Percentiles rank a stretch among this genome's conserved stretches.
phyloP scores from a whole-genome alignment of 92 coral and sea anemone species.

The Paramuricea clavata region DNA sequence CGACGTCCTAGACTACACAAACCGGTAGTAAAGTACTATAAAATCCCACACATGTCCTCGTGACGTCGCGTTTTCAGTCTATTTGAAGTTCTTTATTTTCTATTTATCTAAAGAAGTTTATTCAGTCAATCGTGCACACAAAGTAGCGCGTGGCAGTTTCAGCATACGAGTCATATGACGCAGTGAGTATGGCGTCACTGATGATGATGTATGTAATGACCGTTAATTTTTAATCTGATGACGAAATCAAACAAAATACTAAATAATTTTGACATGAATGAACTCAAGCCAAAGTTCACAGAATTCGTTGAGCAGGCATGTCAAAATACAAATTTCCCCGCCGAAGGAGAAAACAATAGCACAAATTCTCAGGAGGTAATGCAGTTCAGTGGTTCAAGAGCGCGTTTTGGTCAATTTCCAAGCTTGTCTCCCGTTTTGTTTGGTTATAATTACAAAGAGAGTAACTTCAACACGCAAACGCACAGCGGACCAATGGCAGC shows the following conservation, averaged over 20 bases:
- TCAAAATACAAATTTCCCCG: background rate
- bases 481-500: background rate
- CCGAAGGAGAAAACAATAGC: background rate
- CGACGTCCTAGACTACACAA: too few species aligned
- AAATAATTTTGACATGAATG: background rate
- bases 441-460: background rate
- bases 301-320: background rate
- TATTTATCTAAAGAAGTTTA: too few species aligned
- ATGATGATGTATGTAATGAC: background rate
- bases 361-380: background rate
- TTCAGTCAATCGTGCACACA: too few species aligned
- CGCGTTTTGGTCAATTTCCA: background rate
- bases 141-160: too few species aligned
- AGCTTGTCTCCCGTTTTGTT: background rate
- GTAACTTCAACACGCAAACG: background rate
- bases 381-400: background rate
- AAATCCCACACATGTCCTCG: too few species aligned
- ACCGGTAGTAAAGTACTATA: too few species aligned
- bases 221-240: constrained; percentile 2
- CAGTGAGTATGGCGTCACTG: background rate
- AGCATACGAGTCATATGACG: too few species aligned
- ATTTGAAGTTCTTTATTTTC: too few species aligned
- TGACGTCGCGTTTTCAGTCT: too few species aligned
- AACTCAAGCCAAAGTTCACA: background rate
- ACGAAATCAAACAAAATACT: background rate